phyloP scores from a whole-genome alignment of 2,797 vertebrate species.

The Helicolenus hilgendorfi region DNA sequence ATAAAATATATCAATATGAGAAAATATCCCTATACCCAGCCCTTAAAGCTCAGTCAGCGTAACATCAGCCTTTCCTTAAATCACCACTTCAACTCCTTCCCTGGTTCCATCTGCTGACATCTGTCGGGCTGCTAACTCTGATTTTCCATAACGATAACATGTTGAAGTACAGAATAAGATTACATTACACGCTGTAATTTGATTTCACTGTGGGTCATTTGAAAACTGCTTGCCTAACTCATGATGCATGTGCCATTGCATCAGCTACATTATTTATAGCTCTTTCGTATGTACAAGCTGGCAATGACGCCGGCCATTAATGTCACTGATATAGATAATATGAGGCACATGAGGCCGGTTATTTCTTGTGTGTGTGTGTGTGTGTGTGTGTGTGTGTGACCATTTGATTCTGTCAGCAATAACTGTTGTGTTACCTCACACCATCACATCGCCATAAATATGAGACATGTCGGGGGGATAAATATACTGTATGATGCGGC shows the following conservation, averaged over 20 bases:
- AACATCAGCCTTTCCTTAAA: not conserved
- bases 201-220: slow-evolving; percentile 46
- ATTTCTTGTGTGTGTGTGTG: slow-evolving; percentile 19
- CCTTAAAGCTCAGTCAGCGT: not conserved
- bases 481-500: slow-evolving; percentile 47
- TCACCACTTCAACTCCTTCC: not conserved
- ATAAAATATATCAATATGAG: not conserved
- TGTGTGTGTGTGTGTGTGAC: not conserved
- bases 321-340: slow-evolving; percentile 50
- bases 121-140: slow-evolving; percentile 21
- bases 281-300: slow-evolving; percentile 44
- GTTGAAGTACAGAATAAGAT: slow-evolving; percentile 42
- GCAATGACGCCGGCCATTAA: slow-evolving; percentile 42
- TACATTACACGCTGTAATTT: slow-evolving; percentile 57
- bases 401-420: slow-evolving; percentile 57
- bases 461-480: slow-evolving; percentile 32
- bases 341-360: slow-evolving; percentile 15
- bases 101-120: not conserved
- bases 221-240: slow-evolving; percentile 46
- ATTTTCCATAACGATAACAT: slow-evolving; percentile 56
- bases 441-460: slow-evolving; percentile 38
- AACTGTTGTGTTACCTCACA: slow-evolving; percentile 40
- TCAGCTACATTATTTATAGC: slow-evolving; percentile 78
- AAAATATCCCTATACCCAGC: not conserved
- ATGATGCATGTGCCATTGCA: slow-evolving; percentile 62